Base-by-base conservation (phyloP, 2,888 invertebrate species). In the Acleris emargana region DNA sequence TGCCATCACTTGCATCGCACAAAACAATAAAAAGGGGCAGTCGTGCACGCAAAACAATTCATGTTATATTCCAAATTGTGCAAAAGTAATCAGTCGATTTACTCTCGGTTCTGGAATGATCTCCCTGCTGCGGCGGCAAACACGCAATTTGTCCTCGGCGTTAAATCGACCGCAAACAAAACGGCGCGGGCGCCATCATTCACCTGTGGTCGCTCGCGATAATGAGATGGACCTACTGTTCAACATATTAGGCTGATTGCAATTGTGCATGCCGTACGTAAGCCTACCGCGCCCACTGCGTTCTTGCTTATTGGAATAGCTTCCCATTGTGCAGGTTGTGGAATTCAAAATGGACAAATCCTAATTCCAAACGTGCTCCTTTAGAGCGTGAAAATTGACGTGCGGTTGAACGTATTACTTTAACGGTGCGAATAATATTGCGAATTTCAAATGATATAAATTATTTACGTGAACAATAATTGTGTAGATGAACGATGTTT, bases 151-250 rank as follows among this genome's bases (percentile, higher is more conserved):
- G 91, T 91, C 88, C 86, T 83, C 82, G 80, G 87, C 86, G 89
- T 89, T 91, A 90, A 92, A 92, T 90, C 89, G 89, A 91, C 92
- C 92, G 82, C 92, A 91, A 91, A 92, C 91, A 91, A 91, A 92
- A 90, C 88, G 88, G 81, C 81, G 78, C 80, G 79, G 79, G 78
- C 82, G 82, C 88, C 92, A 89, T 91, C 90, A 88, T 86, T 92
- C 92, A 90, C 88, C 91, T 91, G 92, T 85, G 92, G 91, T 92
- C 86, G 81, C 76, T 88, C 87, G 89, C 88, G 89, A 86, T 92
- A 92, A 92, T 92, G 92, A 92, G 92, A 91, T 91, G 88, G 85
- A 87, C 87, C 88, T 84, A 87, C 89, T 86, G 86, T 89, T 86
- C 87, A 89, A 87, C 91, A 89, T 91, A 91, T 91, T 91, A 91